Evolutionary conservation across 2,888 invertebrate species (phyloP).

Genomic region (Oscheius myriophilus): DNA sequence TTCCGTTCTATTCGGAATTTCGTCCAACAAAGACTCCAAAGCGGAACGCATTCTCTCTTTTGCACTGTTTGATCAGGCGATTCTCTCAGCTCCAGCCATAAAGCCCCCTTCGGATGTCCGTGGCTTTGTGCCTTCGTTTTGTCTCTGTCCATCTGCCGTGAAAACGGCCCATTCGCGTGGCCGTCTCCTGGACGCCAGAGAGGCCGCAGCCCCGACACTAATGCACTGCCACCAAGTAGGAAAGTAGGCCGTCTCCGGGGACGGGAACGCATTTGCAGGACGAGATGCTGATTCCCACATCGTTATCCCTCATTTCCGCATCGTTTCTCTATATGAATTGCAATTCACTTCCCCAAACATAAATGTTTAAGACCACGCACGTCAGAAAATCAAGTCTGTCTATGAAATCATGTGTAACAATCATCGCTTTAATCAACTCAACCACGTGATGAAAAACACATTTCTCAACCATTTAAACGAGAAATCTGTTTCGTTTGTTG

Average conservation of each 20-base stretch:
- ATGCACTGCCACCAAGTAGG: background rate
- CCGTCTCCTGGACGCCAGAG: background rate
- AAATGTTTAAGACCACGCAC: no score
- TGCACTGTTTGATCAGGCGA: constrained; percentile 16
- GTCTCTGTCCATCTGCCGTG: constrained; percentile 23
- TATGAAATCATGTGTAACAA: no score
- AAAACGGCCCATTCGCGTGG: constrained; percentile 11
- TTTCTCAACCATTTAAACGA: no score
- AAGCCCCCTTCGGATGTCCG: background rate
- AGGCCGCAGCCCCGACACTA: background rate
- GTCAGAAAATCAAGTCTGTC: no score
- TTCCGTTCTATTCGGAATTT: no score
- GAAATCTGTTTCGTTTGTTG: no score
- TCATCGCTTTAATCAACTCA: no score
- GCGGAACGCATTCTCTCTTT: background rate
- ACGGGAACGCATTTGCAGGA: background rate
- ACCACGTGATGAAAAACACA: no score
- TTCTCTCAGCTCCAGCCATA: no score
- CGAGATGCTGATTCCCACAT: background rate
- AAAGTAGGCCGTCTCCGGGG: background rate
- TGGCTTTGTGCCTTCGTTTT: constrained; percentile 10
- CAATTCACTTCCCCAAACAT: no score
- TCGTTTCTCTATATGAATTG: background rate
- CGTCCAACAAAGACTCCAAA: no score
- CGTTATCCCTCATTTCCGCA: background rate